Conservation (phyloP, 2,888 invertebrate genomes). For the Drosophila incognita region DNA sequence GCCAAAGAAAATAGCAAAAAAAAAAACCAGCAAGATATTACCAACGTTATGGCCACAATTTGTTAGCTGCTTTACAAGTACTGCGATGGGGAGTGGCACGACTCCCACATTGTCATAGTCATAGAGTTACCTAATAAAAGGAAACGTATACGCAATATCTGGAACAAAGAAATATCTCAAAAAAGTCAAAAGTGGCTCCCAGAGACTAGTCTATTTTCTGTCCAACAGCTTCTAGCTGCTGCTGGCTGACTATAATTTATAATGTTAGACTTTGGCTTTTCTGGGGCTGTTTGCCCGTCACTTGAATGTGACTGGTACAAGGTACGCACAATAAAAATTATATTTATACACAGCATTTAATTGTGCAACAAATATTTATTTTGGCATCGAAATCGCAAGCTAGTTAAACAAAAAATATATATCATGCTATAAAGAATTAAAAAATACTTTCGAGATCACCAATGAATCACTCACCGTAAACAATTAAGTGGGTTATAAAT, state of each 20-base stretch:
- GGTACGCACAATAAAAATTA: constrained; percentile 78
- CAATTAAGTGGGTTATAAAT: not conserved
- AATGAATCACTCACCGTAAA: not conserved
- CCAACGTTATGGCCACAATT: constrained; percentile 69
- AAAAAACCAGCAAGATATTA: constrained; percentile 72
- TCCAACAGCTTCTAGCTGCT: not conserved
- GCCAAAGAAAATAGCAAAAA: constrained; percentile 45
- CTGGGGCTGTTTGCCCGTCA: not conserved
- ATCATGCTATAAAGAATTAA: not conserved
- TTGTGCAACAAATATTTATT: constrained; percentile 17
- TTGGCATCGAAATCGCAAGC: not conserved
- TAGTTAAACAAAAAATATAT: not conserved
- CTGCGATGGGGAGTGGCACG: not conserved
- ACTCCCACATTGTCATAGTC: not conserved
- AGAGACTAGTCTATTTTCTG: not conserved
- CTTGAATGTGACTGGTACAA: constrained; percentile 59
- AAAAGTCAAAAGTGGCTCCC: not conserved
- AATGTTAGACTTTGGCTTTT: constrained; percentile 18
- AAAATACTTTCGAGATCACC: not conserved
- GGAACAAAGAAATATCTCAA: not conserved
- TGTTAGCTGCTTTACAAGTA: constrained; percentile 49
- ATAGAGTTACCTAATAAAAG: not conserved
- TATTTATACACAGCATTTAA: constrained; percentile 61
- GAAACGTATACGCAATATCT: not conserved
- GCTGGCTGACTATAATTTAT: constrained; percentile 24